A percentile compares a stretch with the other conserved stretches of the same genome.
Conservation (phyloP, 2,888 invertebrate genomes). For the Himalopsyche japonica region DNA sequence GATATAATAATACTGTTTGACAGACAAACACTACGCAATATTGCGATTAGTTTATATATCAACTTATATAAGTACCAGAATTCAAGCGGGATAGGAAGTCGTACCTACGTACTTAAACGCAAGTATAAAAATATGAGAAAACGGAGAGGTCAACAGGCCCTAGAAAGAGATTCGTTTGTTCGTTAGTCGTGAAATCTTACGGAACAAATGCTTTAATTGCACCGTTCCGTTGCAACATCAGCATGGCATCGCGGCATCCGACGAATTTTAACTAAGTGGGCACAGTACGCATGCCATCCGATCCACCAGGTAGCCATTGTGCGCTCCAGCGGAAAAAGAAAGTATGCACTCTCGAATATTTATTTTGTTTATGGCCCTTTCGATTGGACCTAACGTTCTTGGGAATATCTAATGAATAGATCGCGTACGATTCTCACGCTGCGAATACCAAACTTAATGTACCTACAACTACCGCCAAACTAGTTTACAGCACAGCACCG, state of each 20-base stretch:
- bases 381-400: neutral
- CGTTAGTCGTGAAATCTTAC: conserved; percentile 29
- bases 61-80: neutral
- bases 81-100: neutral
- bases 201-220: conserved; percentile 37
- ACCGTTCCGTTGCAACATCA: conserved; percentile 33
- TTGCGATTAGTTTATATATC: neutral
- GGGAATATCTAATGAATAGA: conserved; percentile 2
- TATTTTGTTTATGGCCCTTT: conserved; percentile 28
- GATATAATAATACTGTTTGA: neutral
- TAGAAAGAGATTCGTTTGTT: neutral
- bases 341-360: conserved; percentile 13
- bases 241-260: neutral
- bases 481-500: neutral
- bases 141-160: neutral
- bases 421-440: conserved; percentile 20
- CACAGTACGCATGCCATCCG: neutral
- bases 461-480: neutral
- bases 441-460: neutral
- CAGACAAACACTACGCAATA: neutral
- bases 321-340: conserved; percentile 29
- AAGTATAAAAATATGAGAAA: neutral
- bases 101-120: neutral
- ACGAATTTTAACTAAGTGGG: neutral
- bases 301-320: neutral